Evolutionary conservation across 92 coral and sea anemone species (phyloP), one percentile per base, ranked within the genome.

Genomic region (Bergia sp.): DNA sequence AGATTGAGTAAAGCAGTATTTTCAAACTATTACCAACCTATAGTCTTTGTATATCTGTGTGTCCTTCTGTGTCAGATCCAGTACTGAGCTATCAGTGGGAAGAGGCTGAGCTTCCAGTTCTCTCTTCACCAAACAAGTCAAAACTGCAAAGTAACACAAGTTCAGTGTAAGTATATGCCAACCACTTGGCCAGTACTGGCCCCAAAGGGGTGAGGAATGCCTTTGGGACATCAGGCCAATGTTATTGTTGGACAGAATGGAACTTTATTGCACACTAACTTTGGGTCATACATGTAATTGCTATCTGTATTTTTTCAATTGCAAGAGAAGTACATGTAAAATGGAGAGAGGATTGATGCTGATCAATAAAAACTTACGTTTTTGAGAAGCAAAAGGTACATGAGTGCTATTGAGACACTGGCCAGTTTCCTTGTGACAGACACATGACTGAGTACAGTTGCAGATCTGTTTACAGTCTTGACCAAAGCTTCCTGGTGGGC

Each of bases 401-500:
- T 89, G 55, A 49, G 88, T 16, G 23, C 40, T 42, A 45, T 81
- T 76, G 36, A 77, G 82, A 73, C 98, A 95, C 8, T 82, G 77
- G 20, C 98, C 98, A 58, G 95, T 94, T 88, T 86, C 89, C 36
- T 93, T 81, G 85, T 89, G 87, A 89, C 98, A 95, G 82, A 79
- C 76, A 73, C 98, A 95, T 2, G 93, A 88, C n/a, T 79, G 80
- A 65, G 75, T 77, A 66, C 98, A 95, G 82, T 89, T 91, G 73
- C 98, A 95, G 18, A 79, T 38, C 77, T 89, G 69, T 40, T 61
- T 23, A 89, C 98, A 95, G 66, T 88, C 81, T 67, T 73, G 85
- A 12, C 98, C 98, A 89, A 79, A 93, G 45, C 89, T 93, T 2
- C 98, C 98, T 53, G 91, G 98, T 9, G 90, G 91, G 74, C 97